Evolutionary conservation across 2,888 invertebrate species (phyloP).

Genomic region (Drosophila histrio): DNA sequence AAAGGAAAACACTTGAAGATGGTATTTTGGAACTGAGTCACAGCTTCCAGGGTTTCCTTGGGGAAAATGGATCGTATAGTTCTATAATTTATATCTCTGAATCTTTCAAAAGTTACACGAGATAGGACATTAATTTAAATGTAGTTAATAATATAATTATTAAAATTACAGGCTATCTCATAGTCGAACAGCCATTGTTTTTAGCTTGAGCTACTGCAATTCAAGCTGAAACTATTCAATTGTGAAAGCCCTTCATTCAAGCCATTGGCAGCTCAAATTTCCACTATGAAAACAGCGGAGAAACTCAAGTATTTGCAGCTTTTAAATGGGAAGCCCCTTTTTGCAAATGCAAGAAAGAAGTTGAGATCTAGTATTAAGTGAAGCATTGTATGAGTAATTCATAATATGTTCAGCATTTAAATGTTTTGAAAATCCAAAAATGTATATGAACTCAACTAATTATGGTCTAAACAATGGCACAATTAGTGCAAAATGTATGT

Average conservation of each 20-base stretch:
- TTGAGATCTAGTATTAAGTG: background rate
- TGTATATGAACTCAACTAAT: background rate
- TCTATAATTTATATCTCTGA: too few species aligned
- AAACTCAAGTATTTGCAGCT: background rate
- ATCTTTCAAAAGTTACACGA: too few species aligned
- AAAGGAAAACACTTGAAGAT: too few species aligned
- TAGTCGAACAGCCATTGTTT: background rate
- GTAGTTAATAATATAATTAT: background rate
- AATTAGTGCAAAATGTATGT: constrained; percentile 40
- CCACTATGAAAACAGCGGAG: background rate
- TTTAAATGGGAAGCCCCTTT: background rate
- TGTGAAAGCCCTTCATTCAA: constrained; percentile 4
- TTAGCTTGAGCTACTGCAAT: background rate
- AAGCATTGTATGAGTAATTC: background rate
- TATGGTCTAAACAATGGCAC: constrained; percentile 21
- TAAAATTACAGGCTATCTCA: background rate
- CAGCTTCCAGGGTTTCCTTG: too few species aligned
- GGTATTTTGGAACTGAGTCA: too few species aligned
- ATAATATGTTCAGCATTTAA: background rate
- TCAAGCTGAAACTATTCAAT: constrained; percentile 6
- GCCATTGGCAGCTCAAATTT: constrained; percentile 2
- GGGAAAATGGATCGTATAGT: too few species aligned
- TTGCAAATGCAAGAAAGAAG: background rate
- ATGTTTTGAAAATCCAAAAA: background rate
- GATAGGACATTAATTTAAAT: too few species aligned